Evolutionary conservation across 2,797 vertebrate species (phyloP).

Genomic region (Sebastes trivittatus): DNA sequence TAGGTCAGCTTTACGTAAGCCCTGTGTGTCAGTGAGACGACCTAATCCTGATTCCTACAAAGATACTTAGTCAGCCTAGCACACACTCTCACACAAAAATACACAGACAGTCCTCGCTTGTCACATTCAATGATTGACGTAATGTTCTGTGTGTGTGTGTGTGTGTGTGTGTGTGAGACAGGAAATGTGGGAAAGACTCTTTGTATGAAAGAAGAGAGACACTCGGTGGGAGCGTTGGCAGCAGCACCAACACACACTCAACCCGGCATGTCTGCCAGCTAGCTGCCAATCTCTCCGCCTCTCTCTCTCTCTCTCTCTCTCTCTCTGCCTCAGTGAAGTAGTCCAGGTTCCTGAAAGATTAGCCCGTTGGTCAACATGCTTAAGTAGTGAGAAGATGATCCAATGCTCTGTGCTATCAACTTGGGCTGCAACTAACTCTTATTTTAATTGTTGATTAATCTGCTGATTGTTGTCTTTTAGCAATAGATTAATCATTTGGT

Average conservation of each 20-base stretch:
- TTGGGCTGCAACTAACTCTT: background rate
- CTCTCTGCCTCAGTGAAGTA: background rate
- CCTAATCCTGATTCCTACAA: conserved; percentile 59
- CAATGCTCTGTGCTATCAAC: background rate
- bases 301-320: background rate
- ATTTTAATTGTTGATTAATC: background rate
- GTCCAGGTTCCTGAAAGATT: conserved; percentile 4
- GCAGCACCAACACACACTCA: conserved; percentile 28
- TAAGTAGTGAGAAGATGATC: background rate
- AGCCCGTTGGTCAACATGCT: background rate
- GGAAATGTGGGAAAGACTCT: conserved; percentile 32
- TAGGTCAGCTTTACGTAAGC: conserved; percentile 59
- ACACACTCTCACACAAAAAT: background rate
- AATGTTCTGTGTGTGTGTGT: background rate
- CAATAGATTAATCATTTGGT: background rate
- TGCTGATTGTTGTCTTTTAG: background rate
- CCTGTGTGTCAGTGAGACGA: conserved; percentile 44
- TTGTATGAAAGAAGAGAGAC: conserved; percentile 40
- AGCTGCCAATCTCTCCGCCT: conserved; percentile 33
- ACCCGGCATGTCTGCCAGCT: conserved; percentile 49
- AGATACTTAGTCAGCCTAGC: conserved; percentile 46
- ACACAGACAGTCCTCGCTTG: conserved; percentile 18
- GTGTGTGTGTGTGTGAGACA: conserved; percentile 7
- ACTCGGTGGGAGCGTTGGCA: conserved; percentile 48
- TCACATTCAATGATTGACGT: conserved; percentile 35